Base-by-base conservation (phyloP, 2,797 vertebrate species). In the Scolopax bukidnonensis region DNA sequence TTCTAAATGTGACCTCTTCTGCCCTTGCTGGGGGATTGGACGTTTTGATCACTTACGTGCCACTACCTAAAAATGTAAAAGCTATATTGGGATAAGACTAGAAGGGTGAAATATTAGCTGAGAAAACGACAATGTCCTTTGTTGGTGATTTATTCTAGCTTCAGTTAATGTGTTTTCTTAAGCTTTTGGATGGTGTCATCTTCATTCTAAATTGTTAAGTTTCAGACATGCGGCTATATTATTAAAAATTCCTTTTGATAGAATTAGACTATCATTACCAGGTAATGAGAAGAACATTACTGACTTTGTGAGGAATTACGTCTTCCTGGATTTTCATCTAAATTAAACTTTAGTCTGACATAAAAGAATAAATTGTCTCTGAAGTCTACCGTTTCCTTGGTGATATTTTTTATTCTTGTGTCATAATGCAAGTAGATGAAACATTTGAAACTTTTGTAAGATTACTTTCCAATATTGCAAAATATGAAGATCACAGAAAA, bases 231-330 rank as follows among this genome's bases (percentile, higher is more conserved):
- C 85, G 95, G 91, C 93, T 95, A 60, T 90, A 95, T 92, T 97
- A 95, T 97, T 97, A 96, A 97, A 93, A 97, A 96, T 96, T 96
- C 85, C 73, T 96, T 96, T 90, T 95, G 95, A 97, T 95, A 94
- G 97, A 97, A 97, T 96, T 96, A 97, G 96, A 95, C 93, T 96
- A 97, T 97, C 96, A 96, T 97, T 97, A 96, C 86, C 93, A 93
- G 93, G 93, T 97, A 97, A 96, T 95, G 90, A 97, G 94, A 63
- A 96, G 95, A 96, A 97, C 95, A 96, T 95, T 96, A 96, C 77
- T 84, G 92, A 96, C 89, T 97, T 94, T 68, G 84, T 88, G 90
- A 96, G 95, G 89, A 97, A 97, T 97, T 97, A 96, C 79, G 84
- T 97, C 93, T 89, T 96, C 87, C 69, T 96, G 93, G 93, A 96